A percentile compares a stretch with the other conserved stretches of the same genome.
Evolutionary conservation across 1,140 invertebrate species (phyloP).

Genomic region (Battus philenor): DNA sequence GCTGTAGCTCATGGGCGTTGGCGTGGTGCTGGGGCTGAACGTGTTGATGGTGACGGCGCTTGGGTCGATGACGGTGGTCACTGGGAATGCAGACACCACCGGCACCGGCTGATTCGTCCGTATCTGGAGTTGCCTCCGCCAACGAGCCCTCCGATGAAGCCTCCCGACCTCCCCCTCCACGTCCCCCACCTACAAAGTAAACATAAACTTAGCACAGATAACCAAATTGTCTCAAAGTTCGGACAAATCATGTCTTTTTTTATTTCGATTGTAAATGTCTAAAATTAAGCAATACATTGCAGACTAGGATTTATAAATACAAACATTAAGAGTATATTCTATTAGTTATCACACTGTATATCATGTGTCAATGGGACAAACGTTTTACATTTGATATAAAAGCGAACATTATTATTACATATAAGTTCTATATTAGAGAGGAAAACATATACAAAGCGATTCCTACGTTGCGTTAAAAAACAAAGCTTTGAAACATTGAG

Average conservation of each 20-base stretch:
- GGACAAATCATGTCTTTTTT: too few relatives aligned
- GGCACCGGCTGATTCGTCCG: constrained; percentile 59
- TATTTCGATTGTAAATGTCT: too few relatives aligned
- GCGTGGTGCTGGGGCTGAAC: constrained; percentile 41
- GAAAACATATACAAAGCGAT: constrained; percentile 12
- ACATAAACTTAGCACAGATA: too few relatives aligned
- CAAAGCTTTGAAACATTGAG: constrained; percentile 5
- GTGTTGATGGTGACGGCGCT: constrained; percentile 35
- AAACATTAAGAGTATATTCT: too few relatives aligned
- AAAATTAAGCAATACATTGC: too few relatives aligned
- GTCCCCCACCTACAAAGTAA: constrained; percentile 5
- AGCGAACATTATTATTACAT: too few relatives aligned
- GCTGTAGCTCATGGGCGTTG: constrained; percentile 32
- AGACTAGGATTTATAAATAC: too few relatives aligned
- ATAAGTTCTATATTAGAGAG: too few relatives aligned
- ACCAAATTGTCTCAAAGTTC: too few relatives aligned
- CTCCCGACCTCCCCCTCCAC: constrained; percentile 27
- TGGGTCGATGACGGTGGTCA: constrained; percentile 13
- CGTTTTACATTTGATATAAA: too few relatives aligned
- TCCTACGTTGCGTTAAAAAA: constrained; percentile 6
- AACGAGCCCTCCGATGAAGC: constrained; percentile 68
- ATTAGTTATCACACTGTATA: too few relatives aligned
- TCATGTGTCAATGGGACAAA: too few relatives aligned
- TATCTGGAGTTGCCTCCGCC: constrained; percentile 68
- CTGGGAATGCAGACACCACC: constrained; percentile 17